Percentiles rank a stretch among this genome's conserved stretches.
Conservation (phyloP, 2,113 vertebrate species). For the Sceloporus tristichus region DNA sequence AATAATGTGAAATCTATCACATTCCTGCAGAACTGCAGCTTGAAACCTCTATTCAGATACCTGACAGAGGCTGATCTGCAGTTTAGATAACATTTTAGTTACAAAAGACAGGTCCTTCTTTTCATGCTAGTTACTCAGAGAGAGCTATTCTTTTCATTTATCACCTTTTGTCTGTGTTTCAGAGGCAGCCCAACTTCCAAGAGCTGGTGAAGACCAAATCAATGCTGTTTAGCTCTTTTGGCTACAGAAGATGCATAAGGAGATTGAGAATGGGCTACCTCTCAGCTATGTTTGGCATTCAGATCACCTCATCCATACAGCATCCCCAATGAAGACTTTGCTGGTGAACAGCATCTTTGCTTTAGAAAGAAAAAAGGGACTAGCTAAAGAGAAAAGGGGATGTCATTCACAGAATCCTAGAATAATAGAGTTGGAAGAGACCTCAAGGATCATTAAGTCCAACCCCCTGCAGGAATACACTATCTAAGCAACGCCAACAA, state of each 20-base stretch:
- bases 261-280: background rate
- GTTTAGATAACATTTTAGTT: conserved; percentile 58
- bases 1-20: conserved; percentile 69
- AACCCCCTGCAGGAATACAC: too few species aligned
- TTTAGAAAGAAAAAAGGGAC: conserved; percentile 39
- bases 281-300: conserved; percentile 20
- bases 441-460: too few species aligned
- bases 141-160: conserved; percentile 27
- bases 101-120: conserved; percentile 47
- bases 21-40: conserved; percentile 50
- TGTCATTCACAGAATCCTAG: background rate
- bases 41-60: conserved; percentile 51
- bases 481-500: too few species aligned
- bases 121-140: conserved; percentile 46
- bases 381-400: background rate
- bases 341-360: background rate
- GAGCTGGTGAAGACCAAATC: conserved; percentile 29
- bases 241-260: conserved; percentile 15
- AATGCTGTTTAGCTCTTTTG: conserved; percentile 49
- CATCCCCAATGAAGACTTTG: background rate
- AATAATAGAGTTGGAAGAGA: too few species aligned
- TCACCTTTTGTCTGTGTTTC: conserved; percentile 33
- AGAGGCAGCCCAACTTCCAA: conserved; percentile 56
- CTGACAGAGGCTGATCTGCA: conserved; percentile 40
- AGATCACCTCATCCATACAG: conserved; percentile 10